Percentiles rank a stretch among this genome's conserved stretches.
These are phyloP conservation scores for Tipula confusa DNA, from an alignment of 2,888 invertebrate species.

Conservation along the genomic window DNA sequence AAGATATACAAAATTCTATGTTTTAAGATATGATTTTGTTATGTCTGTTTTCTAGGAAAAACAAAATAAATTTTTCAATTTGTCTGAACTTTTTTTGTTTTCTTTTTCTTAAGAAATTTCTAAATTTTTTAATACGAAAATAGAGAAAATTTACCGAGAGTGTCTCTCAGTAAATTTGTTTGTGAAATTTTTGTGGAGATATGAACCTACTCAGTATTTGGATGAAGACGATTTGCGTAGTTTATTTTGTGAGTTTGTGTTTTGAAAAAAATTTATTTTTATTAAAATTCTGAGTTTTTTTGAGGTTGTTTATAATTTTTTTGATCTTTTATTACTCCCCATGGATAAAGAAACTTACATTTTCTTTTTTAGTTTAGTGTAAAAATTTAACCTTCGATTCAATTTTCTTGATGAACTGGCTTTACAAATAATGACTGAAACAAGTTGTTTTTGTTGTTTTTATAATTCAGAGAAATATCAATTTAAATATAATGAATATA, in stretches of 20 bases:
- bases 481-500: too few relatives aligned
- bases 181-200: too few relatives aligned
- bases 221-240: neutral
- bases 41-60: neutral
- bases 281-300: slow-evolving; percentile 1
- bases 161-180: neutral
- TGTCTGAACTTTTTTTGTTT: neutral
- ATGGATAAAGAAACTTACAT: neutral
- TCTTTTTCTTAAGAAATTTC: neutral
- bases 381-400: neutral
- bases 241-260: neutral
- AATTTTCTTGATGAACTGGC: neutral
- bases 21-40: neutral
- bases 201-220: too few relatives aligned
- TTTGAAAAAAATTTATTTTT: neutral
- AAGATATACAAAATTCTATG: neutral
- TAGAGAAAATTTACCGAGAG: neutral
- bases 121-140: neutral
- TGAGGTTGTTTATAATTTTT: neutral
- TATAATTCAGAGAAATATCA: too few relatives aligned
- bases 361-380: neutral
- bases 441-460: neutral
- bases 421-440: neutral
- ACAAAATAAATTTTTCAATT: neutral
- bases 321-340: neutral